Percentiles rank a stretch among this genome's conserved stretches.
These are phyloP conservation scores for Myotis brandtii DNA, from an alignment of 2,113 vertebrate species.

Conservation along the genomic window DNA sequence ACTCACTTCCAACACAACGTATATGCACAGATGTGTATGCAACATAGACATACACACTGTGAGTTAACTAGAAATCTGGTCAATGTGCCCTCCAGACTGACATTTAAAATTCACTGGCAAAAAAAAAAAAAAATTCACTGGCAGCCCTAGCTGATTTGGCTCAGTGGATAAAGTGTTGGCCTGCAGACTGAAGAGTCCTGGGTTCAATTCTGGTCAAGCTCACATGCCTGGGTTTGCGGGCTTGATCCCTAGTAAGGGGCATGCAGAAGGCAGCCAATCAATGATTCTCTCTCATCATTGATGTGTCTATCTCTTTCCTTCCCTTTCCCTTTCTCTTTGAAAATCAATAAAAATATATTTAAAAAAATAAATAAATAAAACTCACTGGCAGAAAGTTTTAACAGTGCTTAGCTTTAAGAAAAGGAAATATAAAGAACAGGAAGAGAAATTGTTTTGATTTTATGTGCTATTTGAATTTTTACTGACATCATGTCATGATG, in stretches of 20 bases:
- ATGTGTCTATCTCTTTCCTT: too few relatives aligned
- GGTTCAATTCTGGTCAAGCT: too few relatives aligned
- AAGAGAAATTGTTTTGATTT: neutral
- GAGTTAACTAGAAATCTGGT: constrained; percentile 10
- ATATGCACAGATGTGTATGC: too few relatives aligned
- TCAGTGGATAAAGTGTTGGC: too few relatives aligned
- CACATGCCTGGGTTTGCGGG: too few relatives aligned
- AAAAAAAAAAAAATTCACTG: neutral
- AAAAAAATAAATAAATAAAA: neutral
- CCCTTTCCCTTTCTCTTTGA: too few relatives aligned
- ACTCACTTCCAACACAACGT: neutral
- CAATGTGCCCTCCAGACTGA: neutral
- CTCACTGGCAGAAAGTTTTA: neutral
- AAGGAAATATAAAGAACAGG: neutral
- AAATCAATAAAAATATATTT: too few relatives aligned
- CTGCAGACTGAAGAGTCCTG: too few relatives aligned
- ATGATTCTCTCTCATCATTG: too few relatives aligned
- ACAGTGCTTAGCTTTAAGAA: neutral
- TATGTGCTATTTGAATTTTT: neutral
- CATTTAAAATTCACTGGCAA: neutral
- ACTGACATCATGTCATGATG: neutral
- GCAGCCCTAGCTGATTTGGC: neutral
- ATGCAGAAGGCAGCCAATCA: too few relatives aligned
- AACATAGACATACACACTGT: neutral
- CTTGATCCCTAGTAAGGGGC: too few relatives aligned